Conservation (phyloP, 2,888 invertebrate genomes). For the Tenthredo distinguenda region DNA sequence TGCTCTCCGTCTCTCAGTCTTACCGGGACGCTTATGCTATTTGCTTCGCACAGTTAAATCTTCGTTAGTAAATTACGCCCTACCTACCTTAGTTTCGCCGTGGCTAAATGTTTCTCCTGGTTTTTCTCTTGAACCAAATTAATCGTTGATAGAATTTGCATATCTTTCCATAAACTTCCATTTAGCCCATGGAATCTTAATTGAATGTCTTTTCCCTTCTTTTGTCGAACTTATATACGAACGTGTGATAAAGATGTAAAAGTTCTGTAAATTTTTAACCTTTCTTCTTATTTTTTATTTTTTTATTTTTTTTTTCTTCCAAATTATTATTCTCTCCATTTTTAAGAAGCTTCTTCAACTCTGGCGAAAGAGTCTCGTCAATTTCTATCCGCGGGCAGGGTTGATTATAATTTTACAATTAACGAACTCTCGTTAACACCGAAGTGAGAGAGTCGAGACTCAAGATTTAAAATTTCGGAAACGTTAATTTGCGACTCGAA, state of each 20-base stretch:
- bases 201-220: not conserved
- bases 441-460: constrained; percentile 1
- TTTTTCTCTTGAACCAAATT: constrained; percentile 32
- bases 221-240: not conserved
- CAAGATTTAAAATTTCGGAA: not conserved
- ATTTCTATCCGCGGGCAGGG: not conserved
- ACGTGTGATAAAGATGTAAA: not conserved
- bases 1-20: not conserved
- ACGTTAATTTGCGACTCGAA: constrained; percentile 7
- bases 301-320: not conserved
- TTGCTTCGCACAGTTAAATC: constrained; percentile 29
- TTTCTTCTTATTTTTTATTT: not conserved
- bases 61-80: constrained; percentile 22
- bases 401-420: constrained; percentile 23
- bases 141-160: constrained; percentile 31
- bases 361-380: not conserved
- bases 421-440: constrained; percentile 35
- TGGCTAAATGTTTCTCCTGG: not conserved
- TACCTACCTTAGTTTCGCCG: not conserved
- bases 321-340: not conserved
- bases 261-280: not conserved
- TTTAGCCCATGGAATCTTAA: not conserved
- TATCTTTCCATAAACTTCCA: constrained; percentile 18
- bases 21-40: not conserved
- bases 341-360: constrained; percentile 8